Conservation (phyloP, 1,140 invertebrate genomes). For the Drosophila burlai region DNA sequence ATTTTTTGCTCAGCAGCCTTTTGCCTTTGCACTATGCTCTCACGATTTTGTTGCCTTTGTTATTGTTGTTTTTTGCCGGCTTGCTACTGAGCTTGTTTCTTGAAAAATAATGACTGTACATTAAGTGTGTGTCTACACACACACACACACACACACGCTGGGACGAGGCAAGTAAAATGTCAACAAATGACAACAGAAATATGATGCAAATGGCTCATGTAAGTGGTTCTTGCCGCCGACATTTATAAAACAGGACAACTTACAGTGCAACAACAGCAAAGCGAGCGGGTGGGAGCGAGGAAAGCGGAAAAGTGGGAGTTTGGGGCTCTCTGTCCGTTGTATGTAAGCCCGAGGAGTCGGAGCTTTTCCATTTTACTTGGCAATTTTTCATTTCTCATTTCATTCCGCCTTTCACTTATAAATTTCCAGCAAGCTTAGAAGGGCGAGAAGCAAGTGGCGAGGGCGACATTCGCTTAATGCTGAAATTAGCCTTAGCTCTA, state of each 20-base stretch:
- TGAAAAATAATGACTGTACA: slow-evolving; percentile 82
- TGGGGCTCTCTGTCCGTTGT: slow-evolving; percentile 8
- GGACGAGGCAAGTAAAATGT: slow-evolving; percentile 76
- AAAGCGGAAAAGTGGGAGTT: slow-evolving; percentile 30
- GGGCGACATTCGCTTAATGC: slow-evolving; percentile 40
- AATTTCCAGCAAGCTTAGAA: slow-evolving; percentile 22
- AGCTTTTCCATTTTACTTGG: slow-evolving; percentile 55
- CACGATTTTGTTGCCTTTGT: slow-evolving; percentile 28
- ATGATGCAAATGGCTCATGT: slow-evolving; percentile 83
- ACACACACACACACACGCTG: slow-evolving; percentile 42
- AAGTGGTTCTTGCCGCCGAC: slow-evolving; percentile 75
- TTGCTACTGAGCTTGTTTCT: slow-evolving; percentile 72
- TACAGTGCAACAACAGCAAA: slow-evolving; percentile 61
- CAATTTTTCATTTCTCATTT: slow-evolving; percentile 68
- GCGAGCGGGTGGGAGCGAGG: slow-evolving; percentile 1
- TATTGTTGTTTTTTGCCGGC: slow-evolving; percentile 46
- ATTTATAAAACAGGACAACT: slow-evolving; percentile 77
- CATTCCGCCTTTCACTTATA: slow-evolving; percentile 38
- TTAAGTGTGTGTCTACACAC: slow-evolving; percentile 69
- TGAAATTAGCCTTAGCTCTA: slow-evolving; percentile 48
- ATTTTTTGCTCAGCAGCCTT: slow-evolving; percentile 54
- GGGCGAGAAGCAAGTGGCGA: slow-evolving; percentile 19
- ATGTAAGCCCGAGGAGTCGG: slow-evolving; percentile 37
- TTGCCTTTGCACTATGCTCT: slow-evolving; percentile 53
- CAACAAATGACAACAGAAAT: slow-evolving; percentile 83